A percentile compares a stretch with the other conserved stretches of the same genome.
Conservation (phyloP, 1,140 invertebrate genomes). For the Physella acuta region DNA sequence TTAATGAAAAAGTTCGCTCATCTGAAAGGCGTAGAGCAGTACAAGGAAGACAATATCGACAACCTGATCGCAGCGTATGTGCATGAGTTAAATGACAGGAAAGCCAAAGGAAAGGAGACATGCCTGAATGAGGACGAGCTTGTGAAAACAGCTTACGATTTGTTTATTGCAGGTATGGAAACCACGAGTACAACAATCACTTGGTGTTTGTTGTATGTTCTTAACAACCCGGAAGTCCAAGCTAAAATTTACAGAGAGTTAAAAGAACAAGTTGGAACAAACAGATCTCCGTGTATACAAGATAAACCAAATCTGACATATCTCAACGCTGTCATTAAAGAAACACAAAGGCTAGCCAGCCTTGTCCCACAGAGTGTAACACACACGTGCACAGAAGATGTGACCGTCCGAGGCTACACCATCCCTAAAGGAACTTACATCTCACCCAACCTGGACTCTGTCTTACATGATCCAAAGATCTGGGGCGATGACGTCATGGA, state of each 20-base stretch:
- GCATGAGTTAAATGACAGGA: conserved; percentile 19
- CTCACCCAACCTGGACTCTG: conserved; percentile 45
- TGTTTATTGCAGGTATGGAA: conserved; percentile 89
- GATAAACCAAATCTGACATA: conserved; percentile 30
- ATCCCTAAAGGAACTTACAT: conserved; percentile 51
- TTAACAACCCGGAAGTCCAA: conserved; percentile 5
- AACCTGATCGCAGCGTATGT: conserved; percentile 38
- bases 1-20: not conserved
- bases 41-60: conserved; percentile 30
- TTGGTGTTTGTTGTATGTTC: not conserved
- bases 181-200: conserved; percentile 61
- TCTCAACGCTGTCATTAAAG: conserved; percentile 20
- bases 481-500: conserved; percentile 70
- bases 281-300: conserved; percentile 19
- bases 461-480: conserved; percentile 45
- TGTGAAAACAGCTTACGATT: conserved; percentile 35
- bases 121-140: conserved; percentile 29
- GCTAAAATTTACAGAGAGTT: not conserved
- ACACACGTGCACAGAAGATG: conserved; percentile 41
- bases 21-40: conserved; percentile 26
- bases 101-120: conserved; percentile 25
- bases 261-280: not conserved
- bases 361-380: conserved; percentile 52
- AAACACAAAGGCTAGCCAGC: conserved; percentile 28
- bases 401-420: conserved; percentile 43